phyloP scores from a whole-genome alignment of 53 echinoderm and acorn worm genomes.

The Temnopleurus reevesii region DNA sequence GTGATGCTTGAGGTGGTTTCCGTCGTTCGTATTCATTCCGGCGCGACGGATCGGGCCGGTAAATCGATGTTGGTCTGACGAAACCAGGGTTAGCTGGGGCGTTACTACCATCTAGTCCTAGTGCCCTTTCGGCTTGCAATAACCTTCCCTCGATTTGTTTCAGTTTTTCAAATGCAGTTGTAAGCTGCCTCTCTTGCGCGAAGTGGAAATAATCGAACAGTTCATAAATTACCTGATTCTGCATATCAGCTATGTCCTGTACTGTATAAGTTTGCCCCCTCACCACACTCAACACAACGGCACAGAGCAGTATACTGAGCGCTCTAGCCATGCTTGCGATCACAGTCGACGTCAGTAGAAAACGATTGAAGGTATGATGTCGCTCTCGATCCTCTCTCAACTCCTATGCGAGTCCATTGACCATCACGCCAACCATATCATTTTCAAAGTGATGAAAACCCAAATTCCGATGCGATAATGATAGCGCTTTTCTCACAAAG shows the following conservation, averaged over 20 bases:
- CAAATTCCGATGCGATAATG: neutral
- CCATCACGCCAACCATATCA: constrained; percentile 20
- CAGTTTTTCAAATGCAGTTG: constrained; percentile 42
- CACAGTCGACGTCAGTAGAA: neutral
- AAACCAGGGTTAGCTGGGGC: constrained; percentile 42
- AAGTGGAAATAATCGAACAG: constrained; percentile 55
- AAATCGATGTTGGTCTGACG: constrained; percentile 31
- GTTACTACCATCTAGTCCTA: constrained; percentile 1
- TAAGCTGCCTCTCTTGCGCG: constrained; percentile 51
- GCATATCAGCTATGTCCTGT: constrained; percentile 59
- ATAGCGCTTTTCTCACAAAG: constrained; percentile 4
- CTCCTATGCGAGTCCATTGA: neutral
- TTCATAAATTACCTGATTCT: constrained; percentile 52
- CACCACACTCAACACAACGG: neutral
- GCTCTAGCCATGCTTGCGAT: neutral
- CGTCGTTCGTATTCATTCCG: neutral
- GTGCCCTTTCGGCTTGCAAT: constrained; percentile 15
- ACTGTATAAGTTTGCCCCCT: constrained; percentile 51
- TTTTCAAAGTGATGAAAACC: neutral
- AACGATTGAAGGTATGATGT: neutral
- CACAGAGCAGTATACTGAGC: neutral
- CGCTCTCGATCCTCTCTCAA: neutral
- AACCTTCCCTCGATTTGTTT: constrained; percentile 2
- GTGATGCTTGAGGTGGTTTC: constrained; percentile 45
- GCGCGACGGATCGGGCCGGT: constrained; percentile 6